Evolutionary conservation across 2,888 invertebrate genomes (phyloP).

Genomic region (Leucophora obtusa): DNA sequence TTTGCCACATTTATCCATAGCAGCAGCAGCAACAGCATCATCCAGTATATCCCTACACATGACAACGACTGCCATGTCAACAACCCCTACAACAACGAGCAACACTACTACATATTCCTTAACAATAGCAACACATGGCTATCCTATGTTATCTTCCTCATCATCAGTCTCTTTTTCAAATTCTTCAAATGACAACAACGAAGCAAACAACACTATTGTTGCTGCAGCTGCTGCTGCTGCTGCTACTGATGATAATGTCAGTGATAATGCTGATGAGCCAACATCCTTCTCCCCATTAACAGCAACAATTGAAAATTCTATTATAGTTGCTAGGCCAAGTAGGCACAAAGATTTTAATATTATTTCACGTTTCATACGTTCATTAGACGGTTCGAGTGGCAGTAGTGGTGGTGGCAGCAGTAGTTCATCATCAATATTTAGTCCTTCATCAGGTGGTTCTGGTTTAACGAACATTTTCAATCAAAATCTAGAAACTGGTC

Average conservation of each 20-base stretch:
- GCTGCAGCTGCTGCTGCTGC: background rate
- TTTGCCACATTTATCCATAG: conserved; percentile 66
- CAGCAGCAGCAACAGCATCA: conserved; percentile 34
- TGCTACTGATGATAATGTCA: conserved; percentile 20
- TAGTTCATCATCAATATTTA: conserved; percentile 20
- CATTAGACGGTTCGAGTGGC: conserved; percentile 33
- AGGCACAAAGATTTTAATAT: background rate
- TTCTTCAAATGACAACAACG: conserved; percentile 34
- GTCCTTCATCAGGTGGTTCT: conserved; percentile 26
- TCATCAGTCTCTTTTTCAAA: conserved; percentile 17
- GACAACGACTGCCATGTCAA: conserved; percentile 50
- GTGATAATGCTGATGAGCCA: conserved; percentile 46
- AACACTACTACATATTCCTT: conserved; percentile 47
- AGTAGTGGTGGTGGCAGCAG: conserved; percentile 45
- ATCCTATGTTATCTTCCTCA: conserved; percentile 27
- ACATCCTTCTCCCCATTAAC: conserved; percentile 14
- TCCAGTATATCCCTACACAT: conserved; percentile 57
- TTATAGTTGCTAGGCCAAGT: background rate
- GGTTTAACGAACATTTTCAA: conserved; percentile 65
- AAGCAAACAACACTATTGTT: background rate
- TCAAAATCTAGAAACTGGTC: conserved; percentile 57
- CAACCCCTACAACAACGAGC: conserved; percentile 51
- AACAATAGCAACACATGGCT: conserved; percentile 40
- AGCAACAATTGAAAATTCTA: conserved; percentile 34
- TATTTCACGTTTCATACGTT: conserved; percentile 51